Evolutionary conservation across 2,888 invertebrate genomes (phyloP).

Genomic region (Tortricodes alternella): DNA sequence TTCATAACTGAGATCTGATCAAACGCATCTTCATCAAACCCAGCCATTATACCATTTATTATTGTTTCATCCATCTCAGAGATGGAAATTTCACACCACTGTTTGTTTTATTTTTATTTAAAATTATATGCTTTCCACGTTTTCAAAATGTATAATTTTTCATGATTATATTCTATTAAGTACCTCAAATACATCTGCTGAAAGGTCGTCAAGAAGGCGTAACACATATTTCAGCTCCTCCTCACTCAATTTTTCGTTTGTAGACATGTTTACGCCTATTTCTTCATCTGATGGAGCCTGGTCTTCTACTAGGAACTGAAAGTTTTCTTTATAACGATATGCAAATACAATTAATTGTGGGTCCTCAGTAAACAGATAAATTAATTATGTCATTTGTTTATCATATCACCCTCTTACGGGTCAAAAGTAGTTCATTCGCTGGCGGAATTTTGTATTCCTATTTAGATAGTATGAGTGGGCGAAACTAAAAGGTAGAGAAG

Average conservation of each 20-base stretch:
- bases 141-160: too few species aligned
- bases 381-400: conserved; percentile 52
- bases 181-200: conserved; percentile 65
- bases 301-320: neutral
- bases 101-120: too few species aligned
- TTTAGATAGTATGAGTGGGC: conserved; percentile 23
- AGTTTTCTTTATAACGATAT: conserved; percentile 10
- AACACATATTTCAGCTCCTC: conserved; percentile 72
- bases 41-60: too few species aligned
- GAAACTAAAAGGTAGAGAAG: conserved; percentile 7
- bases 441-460: conserved; percentile 38
- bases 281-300: neutral
- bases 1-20: too few species aligned
- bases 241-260: conserved; percentile 60
- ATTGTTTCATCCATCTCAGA: too few species aligned
- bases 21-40: too few species aligned
- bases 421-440: conserved; percentile 50
- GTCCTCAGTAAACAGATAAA: conserved; percentile 43
- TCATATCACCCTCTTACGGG: conserved; percentile 42
- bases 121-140: too few species aligned
- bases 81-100: too few species aligned
- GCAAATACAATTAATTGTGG: conserved; percentile 19
- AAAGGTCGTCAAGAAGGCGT: conserved; percentile 63
- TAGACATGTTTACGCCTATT: conserved; percentile 10
- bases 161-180: too few species aligned